A percentile compares a stretch with the other conserved stretches of the same genome.
Evolutionary conservation across 1,140 invertebrate species (phyloP).

Genomic region (Monomorium pharaonis): DNA sequence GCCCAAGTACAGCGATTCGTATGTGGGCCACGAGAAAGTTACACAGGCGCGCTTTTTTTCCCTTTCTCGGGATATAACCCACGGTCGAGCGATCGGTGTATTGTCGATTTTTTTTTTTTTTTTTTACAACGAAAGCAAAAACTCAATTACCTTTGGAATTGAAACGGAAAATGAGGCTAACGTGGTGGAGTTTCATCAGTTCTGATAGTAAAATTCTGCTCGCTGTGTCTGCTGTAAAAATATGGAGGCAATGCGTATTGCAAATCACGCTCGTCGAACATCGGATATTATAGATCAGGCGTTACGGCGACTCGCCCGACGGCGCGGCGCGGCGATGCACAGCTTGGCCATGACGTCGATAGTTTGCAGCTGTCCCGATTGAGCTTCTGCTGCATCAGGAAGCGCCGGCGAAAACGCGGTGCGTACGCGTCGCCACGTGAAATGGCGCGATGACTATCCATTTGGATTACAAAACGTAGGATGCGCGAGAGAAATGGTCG

Average conservation of each 20-base stretch:
- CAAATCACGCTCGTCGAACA: slow-evolving; percentile 7
- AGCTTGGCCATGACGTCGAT: slow-evolving; percentile 58
- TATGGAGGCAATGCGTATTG: slow-evolving; percentile 13
- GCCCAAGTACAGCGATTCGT: slow-evolving; percentile 72
- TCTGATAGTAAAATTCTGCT: not conserved
- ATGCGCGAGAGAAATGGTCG: slow-evolving; percentile 3
- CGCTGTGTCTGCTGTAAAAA: not conserved
- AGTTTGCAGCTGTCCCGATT: slow-evolving; percentile 54
- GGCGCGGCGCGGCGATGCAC: slow-evolving; percentile 14
- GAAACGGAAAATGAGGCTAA: not conserved
- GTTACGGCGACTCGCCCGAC: slow-evolving; percentile 2
- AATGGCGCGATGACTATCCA: slow-evolving; percentile 35
- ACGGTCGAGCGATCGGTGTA: slow-evolving; percentile 11
- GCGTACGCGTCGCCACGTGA: not conserved
- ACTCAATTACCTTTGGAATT: not conserved
- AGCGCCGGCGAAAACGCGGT: slow-evolving; percentile 12
- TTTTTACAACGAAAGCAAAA: not conserved
- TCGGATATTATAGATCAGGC: slow-evolving; percentile 26
- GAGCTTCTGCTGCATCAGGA: slow-evolving; percentile 48
- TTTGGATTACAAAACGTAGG: slow-evolving; percentile 27
- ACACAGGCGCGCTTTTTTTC: slow-evolving; percentile 74
- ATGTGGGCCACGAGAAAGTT: slow-evolving; percentile 83
- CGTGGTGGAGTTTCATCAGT: not conserved
- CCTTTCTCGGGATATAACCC: slow-evolving; percentile 55
- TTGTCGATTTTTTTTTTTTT: not conserved